Base-by-base conservation (phyloP, 2,888 invertebrate genomes). In the Synergus umbraculus region DNA sequence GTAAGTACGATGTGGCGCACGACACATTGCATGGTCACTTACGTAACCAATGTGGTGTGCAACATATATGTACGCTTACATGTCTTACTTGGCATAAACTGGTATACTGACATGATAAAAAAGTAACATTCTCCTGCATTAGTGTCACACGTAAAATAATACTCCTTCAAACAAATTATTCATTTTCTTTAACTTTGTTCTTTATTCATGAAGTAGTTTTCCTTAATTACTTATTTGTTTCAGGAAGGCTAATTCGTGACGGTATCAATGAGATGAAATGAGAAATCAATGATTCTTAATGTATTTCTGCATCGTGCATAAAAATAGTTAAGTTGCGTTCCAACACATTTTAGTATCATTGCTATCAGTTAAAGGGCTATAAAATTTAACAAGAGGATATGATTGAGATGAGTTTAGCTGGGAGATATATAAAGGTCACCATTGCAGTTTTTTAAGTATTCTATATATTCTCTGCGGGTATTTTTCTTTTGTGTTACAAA, bases 321-420 rank as follows among this genome's bases (percentile, higher is more conserved):
- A 54, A 73, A 73, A 73, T 73, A 54, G 37, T 54, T 29, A 69
- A 69, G 69, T 73, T n/a, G 49, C 69, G 37, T 69, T 49, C 49
- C 69, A 49, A 29, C 29, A 29, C 15, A 46, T 69, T 69, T 69
- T 69, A 69, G 29, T 69, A 49, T 49, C 69, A 69, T 69, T 69
- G 49, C 69, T 49, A 69, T 49, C 69, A 49, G 49, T 69, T 69
- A 15, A 69, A 69, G 49, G 13, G 49, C 18, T 46, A 46, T 69
- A 49, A 69, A 69, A 69, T 15, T 15, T 49, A 69, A 49, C 69
- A 15, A 10, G 15, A 49, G 29, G 15, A 69, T 46, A 46, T 49
- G 29, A 73, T 73, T 73, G 15, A 73, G 46, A 73, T 37, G 54
- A 73, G 54, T 54, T 73, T 54, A 54, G 49, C 49, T 73, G 9